These are phyloP conservation scores for Harpegnathos saltator DNA, from an alignment of 1,140 invertebrate species.

Conservation along the genomic window DNA sequence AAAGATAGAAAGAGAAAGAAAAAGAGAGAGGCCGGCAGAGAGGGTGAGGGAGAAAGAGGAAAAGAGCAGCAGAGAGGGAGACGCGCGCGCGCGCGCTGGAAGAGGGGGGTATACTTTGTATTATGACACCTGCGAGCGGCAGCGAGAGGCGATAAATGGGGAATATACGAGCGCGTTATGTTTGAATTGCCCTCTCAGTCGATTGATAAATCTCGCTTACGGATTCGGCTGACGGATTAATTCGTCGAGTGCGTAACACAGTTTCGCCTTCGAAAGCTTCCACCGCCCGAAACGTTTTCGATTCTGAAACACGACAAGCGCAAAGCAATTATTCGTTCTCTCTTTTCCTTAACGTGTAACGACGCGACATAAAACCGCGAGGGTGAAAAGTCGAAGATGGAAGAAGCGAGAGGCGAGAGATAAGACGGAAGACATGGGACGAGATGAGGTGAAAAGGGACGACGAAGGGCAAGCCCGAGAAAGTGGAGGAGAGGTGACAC, in stretches of 20 bases:
- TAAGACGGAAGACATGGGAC: too few relatives aligned
- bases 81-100: too few relatives aligned
- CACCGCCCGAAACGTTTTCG: too few relatives aligned
- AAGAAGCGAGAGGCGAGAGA: too few relatives aligned
- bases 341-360: too few relatives aligned
- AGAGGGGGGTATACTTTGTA: conserved; percentile 1
- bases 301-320: too few relatives aligned
- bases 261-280: background rate
- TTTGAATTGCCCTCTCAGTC: conserved; percentile 15
- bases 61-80: background rate
- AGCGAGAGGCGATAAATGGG: conserved; percentile 29
- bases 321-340: too few relatives aligned
- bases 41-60: background rate
- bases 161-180: background rate
- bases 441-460: too few relatives aligned
- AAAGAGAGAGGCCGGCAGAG: too few relatives aligned
- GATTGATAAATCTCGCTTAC: conserved; percentile 13
- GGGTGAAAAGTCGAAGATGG: too few relatives aligned
- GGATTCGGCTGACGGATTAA: background rate
- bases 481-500: background rate
- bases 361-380: too few relatives aligned
- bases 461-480: background rate
- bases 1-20: background rate
- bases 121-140: conserved; percentile 10
- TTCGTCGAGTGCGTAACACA: background rate